phyloP scores from a whole-genome alignment of 2,113 vertebrate genomes.

The Etheostoma spectabile region DNA sequence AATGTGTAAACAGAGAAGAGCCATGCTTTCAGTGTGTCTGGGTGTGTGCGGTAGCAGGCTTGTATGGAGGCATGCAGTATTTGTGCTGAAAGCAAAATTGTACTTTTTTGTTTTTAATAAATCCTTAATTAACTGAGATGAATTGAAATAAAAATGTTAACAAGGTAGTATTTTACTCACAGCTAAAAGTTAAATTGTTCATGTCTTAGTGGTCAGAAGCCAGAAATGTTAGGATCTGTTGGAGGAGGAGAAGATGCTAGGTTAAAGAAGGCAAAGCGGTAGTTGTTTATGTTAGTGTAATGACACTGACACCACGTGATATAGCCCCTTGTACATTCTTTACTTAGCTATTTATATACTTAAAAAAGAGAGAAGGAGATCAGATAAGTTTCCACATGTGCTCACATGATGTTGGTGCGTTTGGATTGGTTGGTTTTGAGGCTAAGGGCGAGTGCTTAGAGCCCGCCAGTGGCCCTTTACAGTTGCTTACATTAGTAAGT shows the following conservation, averaged over 20 bases:
- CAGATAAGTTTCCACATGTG: constrained; percentile 27
- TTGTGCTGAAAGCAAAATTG: not conserved
- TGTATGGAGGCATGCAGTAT: not conserved
- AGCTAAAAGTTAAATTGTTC: not conserved
- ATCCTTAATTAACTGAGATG: not conserved
- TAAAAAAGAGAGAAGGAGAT: not conserved
- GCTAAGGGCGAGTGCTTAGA: constrained; percentile 5
- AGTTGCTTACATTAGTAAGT: constrained; percentile 37
- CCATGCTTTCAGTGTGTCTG: not conserved
- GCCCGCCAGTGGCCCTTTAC: constrained; percentile 21
- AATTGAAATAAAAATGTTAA: not conserved
- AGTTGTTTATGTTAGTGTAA: constrained; percentile 14
- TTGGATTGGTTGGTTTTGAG: not conserved
- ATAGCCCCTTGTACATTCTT: not conserved
- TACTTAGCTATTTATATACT: not conserved
- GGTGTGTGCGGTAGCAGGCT: not conserved
- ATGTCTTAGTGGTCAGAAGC: not conserved
- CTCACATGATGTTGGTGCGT: constrained; percentile 15
- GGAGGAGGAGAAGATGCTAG: not conserved
- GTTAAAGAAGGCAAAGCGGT: not conserved
- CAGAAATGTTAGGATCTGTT: constrained; percentile 16
- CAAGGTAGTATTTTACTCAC: not conserved
- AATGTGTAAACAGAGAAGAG: not conserved
- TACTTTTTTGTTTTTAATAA: not conserved
- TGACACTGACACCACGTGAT: not conserved